Base-by-base conservation (phyloP, 2,113 vertebrate species). In the Aegotheles bennettii region DNA sequence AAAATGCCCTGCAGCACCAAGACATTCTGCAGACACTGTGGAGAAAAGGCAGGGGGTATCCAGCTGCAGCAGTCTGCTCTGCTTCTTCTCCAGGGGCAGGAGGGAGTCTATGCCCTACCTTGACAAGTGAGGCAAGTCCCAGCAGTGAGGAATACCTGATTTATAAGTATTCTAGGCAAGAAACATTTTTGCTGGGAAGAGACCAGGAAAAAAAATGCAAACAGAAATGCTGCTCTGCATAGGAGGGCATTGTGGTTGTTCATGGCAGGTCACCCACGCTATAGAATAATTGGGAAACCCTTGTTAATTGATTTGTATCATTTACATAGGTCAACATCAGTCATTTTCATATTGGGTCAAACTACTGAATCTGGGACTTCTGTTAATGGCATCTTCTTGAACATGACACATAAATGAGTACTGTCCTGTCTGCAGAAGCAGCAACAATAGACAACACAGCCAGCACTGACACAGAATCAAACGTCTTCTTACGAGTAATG, bases 1-100 rank as follows among this genome's bases (percentile, higher is more conserved):
- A 64, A 94, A 94, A 93, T 73, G 82, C 92, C 92, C 95, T 91
- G 78, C 65, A 93, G 95, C 94, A 65, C 74, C 60, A 40, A 90
- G 61, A 71, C 67, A 85, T 90, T 63, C 78, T 87, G 84, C 82
- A 93, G 84, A 48, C n/a, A 13, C 42, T 25, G 13, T 13, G 17
- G 45, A 54, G 87, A 59, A 75, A 47, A 87, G 47, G 65, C 73
- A 91, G 73, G 26, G 60, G 50, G 35, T 25, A 3, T 19, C 23
- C 25, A 84, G 80, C 68, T 67, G 6, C 6, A 61, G 50, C 64
- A 67, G 13, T 8, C 35, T 11, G 31, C 16, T 70, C 84, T 43
- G 54, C n/a, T 69, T 3, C 59, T 89, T 51, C 86, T 25, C 48
- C 53, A 43, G 54, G 28, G 26, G 10, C 11, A 54, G 53, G 24